Base-by-base conservation (phyloP, 2,888 invertebrate genomes). In the Drosophila heteroneura region DNA sequence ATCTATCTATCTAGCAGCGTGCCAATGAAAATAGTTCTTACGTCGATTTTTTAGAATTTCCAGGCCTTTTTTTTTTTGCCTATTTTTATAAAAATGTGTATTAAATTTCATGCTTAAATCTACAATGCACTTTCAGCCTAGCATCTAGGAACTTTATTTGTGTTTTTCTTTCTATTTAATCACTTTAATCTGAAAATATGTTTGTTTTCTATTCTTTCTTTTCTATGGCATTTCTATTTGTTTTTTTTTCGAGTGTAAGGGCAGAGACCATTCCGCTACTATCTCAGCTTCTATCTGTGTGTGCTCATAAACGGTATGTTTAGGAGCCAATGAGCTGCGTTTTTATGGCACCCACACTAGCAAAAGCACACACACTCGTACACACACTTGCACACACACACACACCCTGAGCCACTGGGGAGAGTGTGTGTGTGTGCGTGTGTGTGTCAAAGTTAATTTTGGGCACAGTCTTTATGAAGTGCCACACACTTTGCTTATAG, bases 271-370 rank as follows among this genome's bases (percentile, higher is more conserved):
- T 14, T 33, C 53, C 44, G 7, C 44, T 10, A 2, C 52, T 39
- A 26, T 28, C 57, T 51, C 19, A 2, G 54, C 26, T 32, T 22
- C 26, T 72, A 53, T 60, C 26, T 65, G 52, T 79, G 56, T 56
- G 22, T 35, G 35, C 64, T 65, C 76, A 76, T 83, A 74, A 83
- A 81, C 73, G 73, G 59, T 66, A 80, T 82, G 72, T 85, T 85
- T 83, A 88, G 79, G 52, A 63, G 72, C 79, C 72, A 83, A 84
- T 88, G 88, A 85, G 70, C 83, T 85, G 83, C 74, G 72, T 73
- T 83, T 83, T 83, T 85, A 88, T 85, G 74, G 47, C 79, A 75
- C 60, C 26, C 68, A 70, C 54, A 56, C 39, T 33, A 30, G 26
- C 37, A 26, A 64, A 14, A 39, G 26, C 37, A 41, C 41, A 30